Evolutionary conservation across 2,113 vertebrate species (phyloP).

Genomic region (Buteo buteo): DNA sequence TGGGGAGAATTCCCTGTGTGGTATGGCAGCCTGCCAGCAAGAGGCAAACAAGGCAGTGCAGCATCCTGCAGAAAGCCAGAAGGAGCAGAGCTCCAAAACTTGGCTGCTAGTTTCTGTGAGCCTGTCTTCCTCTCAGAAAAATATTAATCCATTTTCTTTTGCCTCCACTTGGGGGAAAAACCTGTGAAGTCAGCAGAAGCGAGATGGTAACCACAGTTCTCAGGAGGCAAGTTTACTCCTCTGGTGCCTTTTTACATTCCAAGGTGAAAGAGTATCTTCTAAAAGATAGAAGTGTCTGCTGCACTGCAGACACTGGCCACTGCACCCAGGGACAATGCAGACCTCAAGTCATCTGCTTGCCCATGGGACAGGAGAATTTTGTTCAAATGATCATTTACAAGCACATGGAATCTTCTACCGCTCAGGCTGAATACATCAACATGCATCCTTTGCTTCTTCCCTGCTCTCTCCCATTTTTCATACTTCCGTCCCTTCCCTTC

Average conservation of each 20-base stretch:
- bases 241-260: background rate
- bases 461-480: background rate
- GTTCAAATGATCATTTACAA: background rate
- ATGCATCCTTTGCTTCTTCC: background rate
- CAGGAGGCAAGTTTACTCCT: background rate
- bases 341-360: background rate
- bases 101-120: background rate
- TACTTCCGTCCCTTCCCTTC: background rate
- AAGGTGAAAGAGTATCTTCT: background rate
- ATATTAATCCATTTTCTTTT: background rate
- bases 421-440: background rate
- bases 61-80: background rate
- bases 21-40: background rate
- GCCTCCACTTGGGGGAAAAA: background rate
- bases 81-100: background rate
- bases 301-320: background rate
- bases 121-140: background rate
- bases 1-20: background rate
- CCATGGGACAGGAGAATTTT: background rate
- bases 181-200: background rate
- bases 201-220: background rate
- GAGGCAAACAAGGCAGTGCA: background rate
- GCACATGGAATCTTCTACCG: background rate
- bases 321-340: background rate
- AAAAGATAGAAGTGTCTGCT: background rate